phyloP scores from a whole-genome alignment of 2,797 vertebrate species.

The Scomberomorus guttatus region DNA sequence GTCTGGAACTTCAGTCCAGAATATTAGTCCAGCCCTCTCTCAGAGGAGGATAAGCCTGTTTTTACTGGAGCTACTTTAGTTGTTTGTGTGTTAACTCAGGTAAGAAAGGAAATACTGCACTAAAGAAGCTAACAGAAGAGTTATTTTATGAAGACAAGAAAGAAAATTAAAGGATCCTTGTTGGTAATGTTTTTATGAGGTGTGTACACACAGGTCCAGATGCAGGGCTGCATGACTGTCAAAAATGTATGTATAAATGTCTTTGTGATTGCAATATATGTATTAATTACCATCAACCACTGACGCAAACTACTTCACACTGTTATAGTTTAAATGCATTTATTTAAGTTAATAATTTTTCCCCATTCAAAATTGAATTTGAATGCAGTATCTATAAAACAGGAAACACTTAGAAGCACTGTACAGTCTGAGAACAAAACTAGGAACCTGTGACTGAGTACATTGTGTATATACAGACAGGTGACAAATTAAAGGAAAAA shows the following conservation, averaged over 20 bases:
- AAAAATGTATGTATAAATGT: constrained; percentile 3
- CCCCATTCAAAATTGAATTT: constrained; percentile 94
- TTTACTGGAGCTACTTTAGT: too few species aligned
- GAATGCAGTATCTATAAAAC: constrained; percentile 96
- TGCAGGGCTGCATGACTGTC: neutral
- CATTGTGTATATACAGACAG: too few species aligned
- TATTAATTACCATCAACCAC: neutral
- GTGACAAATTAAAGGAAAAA: too few species aligned
- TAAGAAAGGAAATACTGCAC: too few species aligned
- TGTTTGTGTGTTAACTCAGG: too few species aligned
- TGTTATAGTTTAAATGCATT: constrained; percentile 85
- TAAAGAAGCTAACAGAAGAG: too few species aligned
- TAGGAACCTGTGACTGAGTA: too few species aligned
- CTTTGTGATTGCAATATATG: constrained; percentile 4
- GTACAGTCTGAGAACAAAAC: constrained; percentile 93
- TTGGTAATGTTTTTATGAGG: neutral
- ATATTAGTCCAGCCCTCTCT: too few species aligned
- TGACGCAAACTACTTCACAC: constrained; percentile 52
- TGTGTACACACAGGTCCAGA: neutral
- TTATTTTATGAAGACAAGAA: too few species aligned
- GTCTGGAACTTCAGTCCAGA: too few species aligned
- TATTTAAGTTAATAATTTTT: constrained; percentile 98
- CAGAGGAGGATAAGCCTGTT: too few species aligned
- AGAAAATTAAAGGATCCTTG: too few species aligned
- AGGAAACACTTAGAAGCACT: constrained; percentile 95